Evolutionary conservation across 2,113 vertebrate genomes (phyloP), one percentile per base, ranked within the genome.

Genomic region (Taxidea taxus): DNA sequence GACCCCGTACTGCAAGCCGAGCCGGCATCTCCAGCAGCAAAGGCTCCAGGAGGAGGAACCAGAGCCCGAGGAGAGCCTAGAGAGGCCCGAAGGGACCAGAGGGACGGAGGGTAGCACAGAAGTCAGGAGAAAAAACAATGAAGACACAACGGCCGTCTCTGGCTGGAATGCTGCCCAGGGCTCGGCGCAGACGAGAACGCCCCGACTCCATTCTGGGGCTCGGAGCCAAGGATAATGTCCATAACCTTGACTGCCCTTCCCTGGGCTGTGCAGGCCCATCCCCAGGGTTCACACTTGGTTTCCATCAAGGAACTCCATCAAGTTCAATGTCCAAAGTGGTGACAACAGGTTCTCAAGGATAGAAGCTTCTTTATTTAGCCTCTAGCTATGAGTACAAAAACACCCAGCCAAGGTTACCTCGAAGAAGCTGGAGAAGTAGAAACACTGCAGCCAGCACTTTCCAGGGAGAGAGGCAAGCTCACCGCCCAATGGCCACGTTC

Each of bases 191-290:
- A 16, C 1, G 7, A 25, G 27, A 21, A 4, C 5, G 27, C 34
- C 6, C 4, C 31, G 14, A 2, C 31, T 58, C 18, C 27, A 4
- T 18, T 11, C 86, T 31, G 8, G 23, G 49, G 70, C 42, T 51
- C 0, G 0, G 42, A 58, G 62, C n/a, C 83, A 29, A 58, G 34
- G 39, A 42, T 8, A 2, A 0, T 18, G 29, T 37, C n/a, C n/a
- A 34, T 3, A 10, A 54, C 31, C 21, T 23, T 37, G 60, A 7
- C 0, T 18, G 39, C 21, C 75, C 58, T 88, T 85, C 47, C 62
- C 9, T 14, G 42, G 47, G 16, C 6, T 29, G 47, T 31, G 31
- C 25, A 70, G 7, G 29, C 14, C 75, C 11, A 0, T 58, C 56
- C 37, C 44, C 49, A 27, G 34, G 21, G 62, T 29, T 86, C 29